Evolutionary conservation across 2,797 vertebrate species (phyloP).

Genomic region (Mormyrops boulengeri): DNA sequence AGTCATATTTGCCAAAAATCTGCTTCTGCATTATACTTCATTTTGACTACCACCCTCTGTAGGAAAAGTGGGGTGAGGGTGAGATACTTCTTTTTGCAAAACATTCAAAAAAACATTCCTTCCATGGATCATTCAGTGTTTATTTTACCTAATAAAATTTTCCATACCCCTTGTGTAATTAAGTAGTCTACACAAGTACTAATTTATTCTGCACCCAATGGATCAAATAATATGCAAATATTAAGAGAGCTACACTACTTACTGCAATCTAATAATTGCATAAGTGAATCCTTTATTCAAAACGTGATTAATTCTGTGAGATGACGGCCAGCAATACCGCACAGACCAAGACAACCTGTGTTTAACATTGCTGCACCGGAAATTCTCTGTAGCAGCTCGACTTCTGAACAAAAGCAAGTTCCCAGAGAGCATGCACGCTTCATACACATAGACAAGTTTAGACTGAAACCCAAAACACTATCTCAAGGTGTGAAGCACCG

Average conservation of each 20-base stretch:
- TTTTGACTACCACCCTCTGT: background rate
- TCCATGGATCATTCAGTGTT: background rate
- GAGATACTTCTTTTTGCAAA: background rate
- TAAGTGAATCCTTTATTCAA: background rate
- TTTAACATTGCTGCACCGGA: background rate
- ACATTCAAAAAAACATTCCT: background rate
- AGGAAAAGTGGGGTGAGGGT: background rate
- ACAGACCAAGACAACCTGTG: background rate
- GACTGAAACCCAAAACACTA: background rate
- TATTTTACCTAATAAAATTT: background rate
- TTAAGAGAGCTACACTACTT: background rate
- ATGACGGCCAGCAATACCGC: background rate
- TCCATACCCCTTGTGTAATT: background rate
- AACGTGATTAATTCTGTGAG: background rate
- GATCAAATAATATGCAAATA: background rate
- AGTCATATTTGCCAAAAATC: background rate
- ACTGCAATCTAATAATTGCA: background rate
- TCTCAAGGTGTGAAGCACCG: background rate
- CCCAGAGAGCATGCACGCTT: background rate
- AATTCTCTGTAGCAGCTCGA: background rate
- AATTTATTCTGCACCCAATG: background rate
- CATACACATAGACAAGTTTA: background rate
- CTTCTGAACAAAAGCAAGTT: background rate
- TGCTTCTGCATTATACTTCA: background rate
- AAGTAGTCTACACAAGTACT: background rate